phyloP scores from a whole-genome alignment of 2,113 vertebrate genomes.

The Andinoacara biseriatus region DNA sequence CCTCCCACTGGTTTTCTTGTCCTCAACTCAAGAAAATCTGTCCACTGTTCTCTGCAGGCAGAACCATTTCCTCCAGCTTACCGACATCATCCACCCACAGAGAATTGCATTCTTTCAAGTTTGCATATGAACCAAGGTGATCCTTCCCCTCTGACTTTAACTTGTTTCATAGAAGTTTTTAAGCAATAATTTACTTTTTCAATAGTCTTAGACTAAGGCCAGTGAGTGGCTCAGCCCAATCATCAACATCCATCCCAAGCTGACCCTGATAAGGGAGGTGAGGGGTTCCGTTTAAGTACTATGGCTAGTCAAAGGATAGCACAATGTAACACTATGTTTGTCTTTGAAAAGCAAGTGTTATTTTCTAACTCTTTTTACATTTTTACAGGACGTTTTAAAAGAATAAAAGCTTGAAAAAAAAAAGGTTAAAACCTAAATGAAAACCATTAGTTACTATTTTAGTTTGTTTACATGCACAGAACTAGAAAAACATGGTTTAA shows the following conservation, averaged over 20 bases:
- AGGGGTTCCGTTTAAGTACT: slow-evolving; percentile 35
- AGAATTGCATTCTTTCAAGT: background rate
- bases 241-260: slow-evolving; percentile 25
- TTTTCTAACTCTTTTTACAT: no score
- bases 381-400: no score
- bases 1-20: background rate
- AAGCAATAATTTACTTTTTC: background rate
- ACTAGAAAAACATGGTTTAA: no score
- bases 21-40: slow-evolving; percentile 9
- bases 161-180: background rate
- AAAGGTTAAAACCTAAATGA: no score
- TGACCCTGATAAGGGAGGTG: slow-evolving; percentile 22
- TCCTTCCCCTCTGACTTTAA: background rate
- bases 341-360: no score
- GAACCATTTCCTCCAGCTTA: slow-evolving; percentile 1
- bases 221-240: slow-evolving; percentile 2
- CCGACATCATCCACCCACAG: slow-evolving; percentile 21
- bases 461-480: no score
- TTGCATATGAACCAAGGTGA: background rate
- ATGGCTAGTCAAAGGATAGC: slow-evolving; percentile 21
- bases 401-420: no score
- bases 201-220: slow-evolving; percentile 2
- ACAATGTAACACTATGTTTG: no score
- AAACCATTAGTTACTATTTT: no score
- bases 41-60: background rate